Evolutionary conservation across 2,797 vertebrate species (phyloP), one percentile per base, ranked within the genome.

Genomic region (Halcyon chelicuti): DNA sequence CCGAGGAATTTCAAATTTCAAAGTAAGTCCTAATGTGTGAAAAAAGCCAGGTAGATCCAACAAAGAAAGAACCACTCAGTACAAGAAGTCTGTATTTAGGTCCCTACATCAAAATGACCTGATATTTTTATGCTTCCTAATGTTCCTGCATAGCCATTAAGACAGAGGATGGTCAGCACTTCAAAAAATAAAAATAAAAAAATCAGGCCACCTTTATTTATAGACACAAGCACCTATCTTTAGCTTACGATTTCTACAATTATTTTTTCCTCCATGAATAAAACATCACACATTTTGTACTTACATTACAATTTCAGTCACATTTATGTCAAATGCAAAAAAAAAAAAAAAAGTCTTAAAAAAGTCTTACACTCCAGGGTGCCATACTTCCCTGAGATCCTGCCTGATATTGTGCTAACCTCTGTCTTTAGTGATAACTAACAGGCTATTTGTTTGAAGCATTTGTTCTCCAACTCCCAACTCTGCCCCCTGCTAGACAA

Each of bases 1-100:
- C 40, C 39, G 44, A 90, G 51, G 54, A 94, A 63, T 91, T 94
- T 90, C 54, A 72, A 83, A 88, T 92, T 85, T 91, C 84, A 94
- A 91, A 82, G 28, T 20, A 10, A 92, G 74, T 81, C 78, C 63
- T 82, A 83, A 85, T 0, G 0, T 76, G 67, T 82, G 33, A 93
- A 94, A 94, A 93, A 94, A 91, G 40, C 23, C 86, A 96, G 95
- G 92, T 95, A 96, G 37, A 88, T 63, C 21, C 31, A 58, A 62
- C 12, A 78, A 66, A 78, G 80, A 83, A 94, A 83, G 35, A 92
- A 62, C 4, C 13, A 10, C 12, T 51, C 12, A 85, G 35, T 33
- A 63, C 57, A 60, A 1, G 9, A 28, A 87, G 60, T 55, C 57
- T n/a, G 6, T 51, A 77, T 70, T 78, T 84, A 83, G 42, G 7